Evolutionary conservation across 1,140 invertebrate species (phyloP), one percentile per base, ranked within the genome.

Genomic region (Agrilus planipennis): DNA sequence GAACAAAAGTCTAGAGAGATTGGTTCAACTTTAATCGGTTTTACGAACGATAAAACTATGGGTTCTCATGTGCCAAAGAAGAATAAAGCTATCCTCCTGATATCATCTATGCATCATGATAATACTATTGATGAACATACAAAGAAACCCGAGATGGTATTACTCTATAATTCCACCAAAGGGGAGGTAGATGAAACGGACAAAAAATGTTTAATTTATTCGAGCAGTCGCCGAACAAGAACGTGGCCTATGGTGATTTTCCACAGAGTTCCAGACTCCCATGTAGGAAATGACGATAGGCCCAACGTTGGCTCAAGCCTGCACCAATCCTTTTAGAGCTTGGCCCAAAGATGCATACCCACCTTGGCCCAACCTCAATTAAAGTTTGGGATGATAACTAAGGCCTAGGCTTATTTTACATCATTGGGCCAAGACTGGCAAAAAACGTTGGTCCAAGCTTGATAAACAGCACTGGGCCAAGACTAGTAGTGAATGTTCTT

Each of bases 171-270:
- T n/a, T n/a, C 25, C 11, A 60, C 55, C n/a, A 60, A 58, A 48
- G 36, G 39, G 30, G 57, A 55, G 9, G 50, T 60, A 16, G 51
- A 58, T 55, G 34, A 34, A 11, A 23, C 55, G 12, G 55, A 61
- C 38, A 34, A 56, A 46, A 53, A 53, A 40, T 57, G 52, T 48
- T 29, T 51, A 2, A 52, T 31, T 23, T 55, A 56, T 43, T 39
- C 39, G 15, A 39, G 38, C 17, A 49, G 47, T 41, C 23, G 53
- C 31, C 35, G 36, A 44, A 53, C 49, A 23, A 34, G 47, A 19
- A 43, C 56, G 27, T 60, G 57, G 57, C 56, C 59, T 16, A 39
- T 57, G 23, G 47, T 50, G 12, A 42, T 57, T 7, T 61, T 54
- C n/a, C n/a, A n/a, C n/a, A n/a, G n/a, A n/a, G n/a, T n/a, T n/a